Evolutionary conservation across 2,113 vertebrate species (phyloP).

Genomic region (Clarias macrocephalus): DNA sequence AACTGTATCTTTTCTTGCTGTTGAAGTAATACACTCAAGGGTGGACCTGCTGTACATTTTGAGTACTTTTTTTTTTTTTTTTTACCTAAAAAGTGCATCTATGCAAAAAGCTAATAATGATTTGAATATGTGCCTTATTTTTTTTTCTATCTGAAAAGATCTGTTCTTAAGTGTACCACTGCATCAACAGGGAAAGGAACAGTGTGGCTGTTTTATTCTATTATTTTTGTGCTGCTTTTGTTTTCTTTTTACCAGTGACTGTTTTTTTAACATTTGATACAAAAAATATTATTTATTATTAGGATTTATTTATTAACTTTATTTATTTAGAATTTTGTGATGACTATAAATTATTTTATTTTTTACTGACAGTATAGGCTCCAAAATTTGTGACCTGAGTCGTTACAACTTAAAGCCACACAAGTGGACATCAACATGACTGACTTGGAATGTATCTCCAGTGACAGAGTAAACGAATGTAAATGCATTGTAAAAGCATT

Average conservation of each 20-base stretch:
- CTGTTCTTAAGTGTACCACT: neutral
- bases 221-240: neutral
- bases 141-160: neutral
- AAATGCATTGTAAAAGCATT: constrained; percentile 62
- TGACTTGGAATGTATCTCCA: constrained; percentile 28
- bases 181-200: neutral
- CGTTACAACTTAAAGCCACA: constrained; percentile 24
- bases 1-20: neutral
- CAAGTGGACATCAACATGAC: constrained; percentile 36
- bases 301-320: constrained; percentile 45
- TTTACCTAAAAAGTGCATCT: neutral
- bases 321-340: constrained; percentile 40
- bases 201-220: neutral
- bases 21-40: neutral
- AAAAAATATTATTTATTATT: constrained; percentile 46
- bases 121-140: neutral
- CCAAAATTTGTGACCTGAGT: constrained; percentile 24
- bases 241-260: neutral
- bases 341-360: neutral
- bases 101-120: neutral
- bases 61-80: neutral
- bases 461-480: constrained; percentile 36
- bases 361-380: constrained; percentile 24
- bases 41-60: neutral
- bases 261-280: constrained; percentile 1